Conservation (phyloP, 2,113 vertebrate genomes). For the Pholis gunnellus region DNA sequence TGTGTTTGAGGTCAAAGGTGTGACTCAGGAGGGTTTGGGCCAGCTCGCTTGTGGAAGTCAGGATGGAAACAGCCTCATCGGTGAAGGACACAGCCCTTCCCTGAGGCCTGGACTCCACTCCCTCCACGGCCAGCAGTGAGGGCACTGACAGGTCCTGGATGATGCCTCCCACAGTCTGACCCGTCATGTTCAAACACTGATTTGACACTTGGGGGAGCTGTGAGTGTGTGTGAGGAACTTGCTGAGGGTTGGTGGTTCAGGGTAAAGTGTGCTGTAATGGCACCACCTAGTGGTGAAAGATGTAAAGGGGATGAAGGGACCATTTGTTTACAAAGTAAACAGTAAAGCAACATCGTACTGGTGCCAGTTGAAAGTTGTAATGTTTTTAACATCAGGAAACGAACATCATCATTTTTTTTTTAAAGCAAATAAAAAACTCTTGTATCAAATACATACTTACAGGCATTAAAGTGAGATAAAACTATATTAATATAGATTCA, state of each 20-base stretch:
- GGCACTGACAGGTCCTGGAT: constrained; percentile 55
- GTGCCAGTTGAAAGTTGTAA: background rate
- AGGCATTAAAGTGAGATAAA: background rate
- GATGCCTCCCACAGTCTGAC: constrained; percentile 49
- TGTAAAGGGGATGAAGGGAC: constrained; percentile 3
- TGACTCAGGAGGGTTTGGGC: constrained; percentile 79
- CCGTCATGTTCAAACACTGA: constrained; percentile 60
- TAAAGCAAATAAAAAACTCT: background rate
- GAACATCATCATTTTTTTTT: too few species aligned
- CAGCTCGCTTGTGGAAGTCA: constrained; percentile 79
- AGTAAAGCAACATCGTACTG: background rate
- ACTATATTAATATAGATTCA: background rate
- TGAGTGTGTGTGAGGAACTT: background rate
- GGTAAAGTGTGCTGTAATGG: constrained; percentile 30
- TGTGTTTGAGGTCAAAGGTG: constrained; percentile 57
- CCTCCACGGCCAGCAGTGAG: constrained; percentile 31
- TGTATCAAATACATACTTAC: background rate
- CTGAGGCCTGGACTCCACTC: constrained; percentile 37
- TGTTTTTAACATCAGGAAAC: background rate
- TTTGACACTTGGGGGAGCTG: constrained; percentile 30
- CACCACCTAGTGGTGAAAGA: constrained; percentile 75
- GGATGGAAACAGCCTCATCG: constrained; percentile 78
- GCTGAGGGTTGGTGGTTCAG: background rate
- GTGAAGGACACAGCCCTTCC: constrained; percentile 69
- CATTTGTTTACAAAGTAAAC: constrained; percentile 30